phyloP scores from a whole-genome alignment of 2,797 vertebrate species.

The Emys orbicularis region DNA sequence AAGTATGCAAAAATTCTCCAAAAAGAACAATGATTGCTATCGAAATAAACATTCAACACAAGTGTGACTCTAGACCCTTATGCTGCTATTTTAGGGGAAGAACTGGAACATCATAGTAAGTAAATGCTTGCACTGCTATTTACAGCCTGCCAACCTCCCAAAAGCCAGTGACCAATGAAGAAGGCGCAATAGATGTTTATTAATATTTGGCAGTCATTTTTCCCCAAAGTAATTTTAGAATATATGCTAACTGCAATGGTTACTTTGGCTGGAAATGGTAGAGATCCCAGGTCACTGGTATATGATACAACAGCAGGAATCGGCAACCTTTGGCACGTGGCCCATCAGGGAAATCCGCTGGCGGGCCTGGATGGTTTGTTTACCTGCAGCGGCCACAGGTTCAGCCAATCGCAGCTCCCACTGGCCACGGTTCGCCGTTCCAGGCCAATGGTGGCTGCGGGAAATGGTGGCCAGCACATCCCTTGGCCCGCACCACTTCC shows the following conservation, averaged over 20 bases:
- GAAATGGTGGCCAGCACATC: too few species aligned
- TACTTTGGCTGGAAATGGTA: neutral
- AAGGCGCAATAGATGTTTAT: neutral
- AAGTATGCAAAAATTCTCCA: neutral
- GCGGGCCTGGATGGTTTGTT: too few species aligned
- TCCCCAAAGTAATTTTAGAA: neutral
- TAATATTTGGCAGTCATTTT: neutral
- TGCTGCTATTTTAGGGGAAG: neutral
- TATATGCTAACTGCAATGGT: neutral
- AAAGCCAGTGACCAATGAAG: neutral
- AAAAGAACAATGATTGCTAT: neutral
- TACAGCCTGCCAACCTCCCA: neutral
- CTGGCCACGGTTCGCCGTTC: too few species aligned
- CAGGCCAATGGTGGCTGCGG: too few species aligned
- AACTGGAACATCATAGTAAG: neutral
- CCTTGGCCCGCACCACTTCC: too few species aligned
- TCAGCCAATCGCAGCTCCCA: too few species aligned
- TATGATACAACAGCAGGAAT: neutral
- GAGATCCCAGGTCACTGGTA: fast-evolving
- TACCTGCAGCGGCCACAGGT: too few species aligned
- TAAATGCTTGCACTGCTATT: neutral
- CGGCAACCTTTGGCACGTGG: too few species aligned
- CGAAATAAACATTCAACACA: neutral
- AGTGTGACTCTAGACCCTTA: neutral
- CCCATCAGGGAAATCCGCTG: too few species aligned